Base-by-base conservation (phyloP, 2,888 invertebrate species). In the Helobdella robusta region DNA sequence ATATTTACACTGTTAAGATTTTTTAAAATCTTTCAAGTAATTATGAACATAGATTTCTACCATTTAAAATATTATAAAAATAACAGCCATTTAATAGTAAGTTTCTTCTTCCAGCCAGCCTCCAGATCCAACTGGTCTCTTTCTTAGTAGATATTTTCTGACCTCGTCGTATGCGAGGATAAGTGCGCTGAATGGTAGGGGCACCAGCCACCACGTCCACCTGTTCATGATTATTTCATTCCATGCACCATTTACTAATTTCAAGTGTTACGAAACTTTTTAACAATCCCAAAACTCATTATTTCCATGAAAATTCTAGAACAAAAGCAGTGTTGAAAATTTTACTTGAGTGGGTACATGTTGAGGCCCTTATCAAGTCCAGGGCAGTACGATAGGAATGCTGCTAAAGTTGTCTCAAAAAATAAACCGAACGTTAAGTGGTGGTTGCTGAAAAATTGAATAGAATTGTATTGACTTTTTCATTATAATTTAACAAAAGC, bases 281-380 rank as follows among this genome's bases (percentile, higher is more conserved):
- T 18, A 18, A 15, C 44, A 11, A 44, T 11, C 44, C 44, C 44
- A n/a, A 28, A 11, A 50, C 6, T 50, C 20, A 50, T 11, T 8
- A 15, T 40, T 40, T 15, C 44, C n/a, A 40, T 40, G 44, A 40
- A 40, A 40, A 40, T 15, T 11, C n/a, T 11, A 40, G 11, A 40
- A 15, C 8, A 15, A 15, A 40, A 40, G 11, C 8, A 40, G 11
- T 40, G 18, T 40, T 40, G 11, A 40, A 8, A 30, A 20, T 25
- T 75, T 69, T 71, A 79, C 79, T 77, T 74, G 56, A 80, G 73
- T 65, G 78, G 78, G 72, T 79, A 78, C 78, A 80, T 79, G 69
- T 79, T 74, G 44, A 80, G 75, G 66, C 77, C 79, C 66, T 77
- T 75, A 70, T 80, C 79, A 64, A 80, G 72, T 66, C 77, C 79